These are phyloP conservation scores for Nothobranchius furzeri DNA, from an alignment of 2,113 vertebrate species.

Conservation along the genomic window DNA sequence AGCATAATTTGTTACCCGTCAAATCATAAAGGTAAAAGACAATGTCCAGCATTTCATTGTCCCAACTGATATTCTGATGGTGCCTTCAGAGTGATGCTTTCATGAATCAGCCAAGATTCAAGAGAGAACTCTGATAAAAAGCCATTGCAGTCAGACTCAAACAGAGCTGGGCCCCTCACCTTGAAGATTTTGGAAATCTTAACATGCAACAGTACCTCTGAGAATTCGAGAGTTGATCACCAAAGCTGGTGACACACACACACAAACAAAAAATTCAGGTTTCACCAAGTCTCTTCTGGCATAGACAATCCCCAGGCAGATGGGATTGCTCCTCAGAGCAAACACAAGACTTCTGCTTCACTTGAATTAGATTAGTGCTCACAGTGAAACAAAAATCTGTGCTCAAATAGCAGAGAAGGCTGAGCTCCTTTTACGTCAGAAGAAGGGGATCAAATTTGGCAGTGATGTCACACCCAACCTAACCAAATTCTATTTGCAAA, in stretches of 20 bases:
- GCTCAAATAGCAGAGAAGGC: too few relatives aligned
- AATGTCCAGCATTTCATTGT: neutral
- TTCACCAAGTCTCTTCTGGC: neutral
- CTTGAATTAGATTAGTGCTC: neutral
- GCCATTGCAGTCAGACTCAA: neutral
- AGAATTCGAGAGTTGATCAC: neutral
- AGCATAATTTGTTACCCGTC: neutral
- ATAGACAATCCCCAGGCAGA: neutral
- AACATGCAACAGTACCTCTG: neutral
- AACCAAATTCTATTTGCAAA: too few relatives aligned
- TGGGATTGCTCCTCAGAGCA: neutral
- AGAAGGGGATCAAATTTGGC: too few relatives aligned
- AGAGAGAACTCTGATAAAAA: neutral
- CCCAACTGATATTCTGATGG: neutral
- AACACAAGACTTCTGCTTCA: neutral
- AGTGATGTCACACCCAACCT: too few relatives aligned
- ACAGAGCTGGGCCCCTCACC: neutral
- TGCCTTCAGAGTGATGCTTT: neutral
- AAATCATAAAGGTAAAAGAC: neutral
- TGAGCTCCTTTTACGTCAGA: too few relatives aligned
- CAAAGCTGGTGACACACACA: neutral
- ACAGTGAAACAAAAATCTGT: too few relatives aligned
- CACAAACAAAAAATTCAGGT: neutral
- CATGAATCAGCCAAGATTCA: neutral
- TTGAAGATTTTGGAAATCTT: neutral